Conservation (phyloP, 1,140 invertebrate species). For the Zaprionus lachaisei region DNA sequence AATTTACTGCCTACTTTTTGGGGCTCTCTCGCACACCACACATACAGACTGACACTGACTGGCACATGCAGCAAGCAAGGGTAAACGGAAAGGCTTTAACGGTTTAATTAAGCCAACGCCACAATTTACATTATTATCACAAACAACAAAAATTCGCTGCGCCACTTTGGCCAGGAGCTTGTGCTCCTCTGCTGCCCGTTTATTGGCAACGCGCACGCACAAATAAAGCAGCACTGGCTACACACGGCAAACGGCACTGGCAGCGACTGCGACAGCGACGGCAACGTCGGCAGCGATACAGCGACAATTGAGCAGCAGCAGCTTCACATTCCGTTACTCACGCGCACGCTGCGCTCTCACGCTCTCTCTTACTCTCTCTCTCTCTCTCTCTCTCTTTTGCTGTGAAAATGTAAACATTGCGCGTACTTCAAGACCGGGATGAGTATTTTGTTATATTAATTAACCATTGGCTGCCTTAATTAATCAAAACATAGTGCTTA, state of each 20-base stretch:
- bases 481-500: neutral
- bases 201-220: conserved; percentile 79
- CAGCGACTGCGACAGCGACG: conserved; percentile 34
- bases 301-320: conserved; percentile 20
- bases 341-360: neutral
- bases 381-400: conserved; percentile 6
- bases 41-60: conserved; percentile 22
- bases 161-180: conserved; percentile 55
- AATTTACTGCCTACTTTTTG: conserved; percentile 64
- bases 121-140: conserved; percentile 61
- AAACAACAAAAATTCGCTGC: conserved; percentile 55
- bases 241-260: conserved; percentile 9
- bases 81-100: conserved; percentile 10
- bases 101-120: conserved; percentile 15
- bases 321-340: conserved; percentile 21
- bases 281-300: conserved; percentile 30
- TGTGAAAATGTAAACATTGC: conserved; percentile 33
- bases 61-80: conserved; percentile 4
- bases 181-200: conserved; percentile 73
- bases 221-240: conserved; percentile 58
- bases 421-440: neutral
- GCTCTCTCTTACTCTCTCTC: neutral
- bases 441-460: conserved; percentile 2
- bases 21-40: conserved; percentile 17
- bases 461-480: neutral